These are phyloP conservation scores for Spicauda simplicius DNA, from an alignment of 2,888 invertebrate species.

Conservation along the genomic window DNA sequence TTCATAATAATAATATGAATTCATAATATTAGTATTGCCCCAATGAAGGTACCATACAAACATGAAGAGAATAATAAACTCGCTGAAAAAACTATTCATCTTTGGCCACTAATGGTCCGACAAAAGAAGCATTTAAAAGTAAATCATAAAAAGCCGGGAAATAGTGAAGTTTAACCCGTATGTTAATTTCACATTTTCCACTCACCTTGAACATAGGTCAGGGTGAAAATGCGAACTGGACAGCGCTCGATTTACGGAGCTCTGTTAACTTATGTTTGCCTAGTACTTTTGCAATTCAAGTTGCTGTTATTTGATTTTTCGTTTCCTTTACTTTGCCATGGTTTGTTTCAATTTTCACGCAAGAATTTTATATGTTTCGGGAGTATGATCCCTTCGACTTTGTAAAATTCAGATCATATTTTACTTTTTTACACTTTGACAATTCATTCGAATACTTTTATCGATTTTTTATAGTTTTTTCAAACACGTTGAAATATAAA, in stretches of 20 bases:
- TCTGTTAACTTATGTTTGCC: conserved; percentile 20
- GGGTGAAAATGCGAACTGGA: conserved; percentile 22
- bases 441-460: too few species aligned
- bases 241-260: conserved; percentile 23
- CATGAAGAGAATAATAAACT: background rate
- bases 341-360: too few species aligned
- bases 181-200: conserved; percentile 1
- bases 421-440: too few species aligned
- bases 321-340: background rate
- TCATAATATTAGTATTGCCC: too few species aligned
- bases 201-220: too few species aligned
- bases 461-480: too few species aligned
- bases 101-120: conserved; percentile 19
- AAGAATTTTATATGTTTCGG: too few species aligned
- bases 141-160: conserved; percentile 14
- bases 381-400: too few species aligned
- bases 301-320: background rate
- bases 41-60: conserved; percentile 5
- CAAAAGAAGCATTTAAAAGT: conserved; percentile 12
- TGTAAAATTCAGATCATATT: too few species aligned
- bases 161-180: conserved; percentile 12
- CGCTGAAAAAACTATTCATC: conserved; percentile 33
- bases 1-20: too few species aligned
- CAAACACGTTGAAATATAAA: too few species aligned
- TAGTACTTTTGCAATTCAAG: conserved; percentile 9